Conservation (phyloP, 2,888 invertebrate species). For the Amblyjoppa proteus region DNA sequence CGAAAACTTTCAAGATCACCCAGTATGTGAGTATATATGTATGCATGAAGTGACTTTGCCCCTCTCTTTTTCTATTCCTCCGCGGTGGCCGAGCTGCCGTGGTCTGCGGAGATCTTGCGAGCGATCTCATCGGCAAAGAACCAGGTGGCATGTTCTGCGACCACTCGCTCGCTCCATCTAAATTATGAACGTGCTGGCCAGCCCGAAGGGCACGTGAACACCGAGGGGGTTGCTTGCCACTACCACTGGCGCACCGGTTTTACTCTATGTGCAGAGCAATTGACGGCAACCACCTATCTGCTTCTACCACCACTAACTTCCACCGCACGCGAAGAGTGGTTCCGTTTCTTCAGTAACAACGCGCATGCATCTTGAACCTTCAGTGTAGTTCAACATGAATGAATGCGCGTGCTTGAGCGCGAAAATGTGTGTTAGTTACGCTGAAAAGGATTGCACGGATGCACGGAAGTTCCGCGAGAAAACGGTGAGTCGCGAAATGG, state of each 20-base stretch:
- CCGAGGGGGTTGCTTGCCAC: conserved; percentile 4
- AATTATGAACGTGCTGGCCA: conserved; percentile 57
- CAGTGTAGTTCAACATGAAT: conserved; percentile 15
- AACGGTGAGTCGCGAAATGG: not conserved
- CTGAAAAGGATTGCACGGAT: conserved; percentile 31
- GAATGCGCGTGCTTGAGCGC: conserved; percentile 15
- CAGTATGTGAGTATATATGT: conserved; percentile 2
- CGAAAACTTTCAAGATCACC: not conserved
- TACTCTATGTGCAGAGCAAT: not conserved
- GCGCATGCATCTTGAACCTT: not conserved
- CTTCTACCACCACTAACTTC: not conserved
- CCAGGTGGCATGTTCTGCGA: conserved; percentile 25
- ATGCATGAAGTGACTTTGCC: conserved; percentile 27
- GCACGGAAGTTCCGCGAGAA: not conserved
- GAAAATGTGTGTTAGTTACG: not conserved
- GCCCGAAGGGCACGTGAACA: conserved; percentile 38
- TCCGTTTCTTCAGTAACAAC: conserved; percentile 16
- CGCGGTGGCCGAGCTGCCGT: conserved; percentile 7
- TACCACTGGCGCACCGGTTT: conserved; percentile 7
- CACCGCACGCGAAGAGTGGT: not conserved
- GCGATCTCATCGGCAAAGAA: conserved; percentile 65
- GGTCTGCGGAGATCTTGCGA: conserved; percentile 15
- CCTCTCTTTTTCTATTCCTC: conserved; percentile 18
- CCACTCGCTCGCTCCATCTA: conserved; percentile 44
- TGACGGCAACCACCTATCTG: not conserved